Evolutionary conservation across 2,888 invertebrate species (phyloP), one percentile per base, ranked within the genome.

Genomic region (Epinotia bilunana): DNA sequence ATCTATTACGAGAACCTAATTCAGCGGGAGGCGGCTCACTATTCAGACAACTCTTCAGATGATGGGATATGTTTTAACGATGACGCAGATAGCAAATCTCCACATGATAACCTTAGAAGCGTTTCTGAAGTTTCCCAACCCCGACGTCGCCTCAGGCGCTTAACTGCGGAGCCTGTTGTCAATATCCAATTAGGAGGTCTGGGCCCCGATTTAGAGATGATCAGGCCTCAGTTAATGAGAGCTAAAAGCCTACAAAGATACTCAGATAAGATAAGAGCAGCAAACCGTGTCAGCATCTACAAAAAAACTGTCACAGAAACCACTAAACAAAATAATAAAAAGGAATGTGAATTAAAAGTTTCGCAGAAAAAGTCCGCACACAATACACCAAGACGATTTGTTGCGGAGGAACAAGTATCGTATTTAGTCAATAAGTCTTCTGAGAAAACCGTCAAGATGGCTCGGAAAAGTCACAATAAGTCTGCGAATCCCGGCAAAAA

Each of bases 191-290:
- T 93, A 12, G 93, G 94, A 49, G 94, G 94, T 0, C 80, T 94
- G 33, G 94, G 94, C 3, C 92, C 94, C 18, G 94, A 94, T 75
- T 79, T 91, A 74, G 92, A 93, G 78, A 87, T 86, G 63, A 92
- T 93, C 16, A 91, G 87, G 79, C 94, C 94, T 20, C 87, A 92
- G 75, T 78, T 93, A 58, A 93, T 93, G 80, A 87, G 94, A 85
- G 93, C 94, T 64, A 86, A 91, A 78, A 93, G 94, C 72, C 86
- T 94, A 39, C 94, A 94, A 82, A 88, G 94, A 78, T 94, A 94
- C 82, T 94, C 94, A 2, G 94, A 94, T 82, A 92, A 89, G 78
- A 91, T 94, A 0, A 86, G 94, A 79, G 92, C 92, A 90, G 92
- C 91, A 82, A 94, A 94, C 78, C 85, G 92, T 23, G 81, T 93